These are phyloP conservation scores for Emesis russula DNA, from an alignment of 2,888 invertebrate genomes.

Conservation along the genomic window DNA sequence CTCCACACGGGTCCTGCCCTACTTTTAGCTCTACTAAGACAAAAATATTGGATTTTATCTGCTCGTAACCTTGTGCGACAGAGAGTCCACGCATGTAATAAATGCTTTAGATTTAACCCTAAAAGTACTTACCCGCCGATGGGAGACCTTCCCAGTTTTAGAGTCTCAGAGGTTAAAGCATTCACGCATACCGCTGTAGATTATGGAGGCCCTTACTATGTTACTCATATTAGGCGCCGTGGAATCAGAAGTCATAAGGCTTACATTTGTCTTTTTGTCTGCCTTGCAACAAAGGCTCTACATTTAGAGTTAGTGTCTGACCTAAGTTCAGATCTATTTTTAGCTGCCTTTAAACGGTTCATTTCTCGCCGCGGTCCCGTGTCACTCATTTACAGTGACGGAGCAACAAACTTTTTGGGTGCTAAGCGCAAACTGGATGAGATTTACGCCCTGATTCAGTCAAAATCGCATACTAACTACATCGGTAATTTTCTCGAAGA, in stretches of 20 bases:
- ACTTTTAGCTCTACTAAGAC: neutral
- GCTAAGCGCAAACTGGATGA: neutral
- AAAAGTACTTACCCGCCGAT: neutral
- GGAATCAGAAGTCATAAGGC: neutral
- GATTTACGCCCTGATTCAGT: neutral
- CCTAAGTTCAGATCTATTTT: constrained; percentile 33
- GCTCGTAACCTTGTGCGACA: neutral
- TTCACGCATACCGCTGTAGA: neutral
- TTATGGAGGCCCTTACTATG: neutral
- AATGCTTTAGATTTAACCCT: neutral
- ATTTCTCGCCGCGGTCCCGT: constrained; percentile 28
- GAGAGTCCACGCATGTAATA: neutral
- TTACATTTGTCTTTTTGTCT: constrained; percentile 1
- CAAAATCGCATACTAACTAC: neutral
- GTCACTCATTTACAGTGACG: neutral
- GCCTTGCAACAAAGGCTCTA: constrained; percentile 26
- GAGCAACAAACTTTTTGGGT: neutral
- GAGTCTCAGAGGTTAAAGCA: neutral
- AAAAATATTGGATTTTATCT: neutral
- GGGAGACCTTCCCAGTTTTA: neutral
- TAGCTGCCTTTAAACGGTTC: constrained; percentile 31
- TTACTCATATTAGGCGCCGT: neutral
- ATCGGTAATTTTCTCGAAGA: neutral
- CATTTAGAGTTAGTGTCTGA: constrained; percentile 32
- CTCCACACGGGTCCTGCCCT: neutral